Base-by-base conservation (phyloP, 2,113 vertebrate species). In the Macrotis lagotis region DNA sequence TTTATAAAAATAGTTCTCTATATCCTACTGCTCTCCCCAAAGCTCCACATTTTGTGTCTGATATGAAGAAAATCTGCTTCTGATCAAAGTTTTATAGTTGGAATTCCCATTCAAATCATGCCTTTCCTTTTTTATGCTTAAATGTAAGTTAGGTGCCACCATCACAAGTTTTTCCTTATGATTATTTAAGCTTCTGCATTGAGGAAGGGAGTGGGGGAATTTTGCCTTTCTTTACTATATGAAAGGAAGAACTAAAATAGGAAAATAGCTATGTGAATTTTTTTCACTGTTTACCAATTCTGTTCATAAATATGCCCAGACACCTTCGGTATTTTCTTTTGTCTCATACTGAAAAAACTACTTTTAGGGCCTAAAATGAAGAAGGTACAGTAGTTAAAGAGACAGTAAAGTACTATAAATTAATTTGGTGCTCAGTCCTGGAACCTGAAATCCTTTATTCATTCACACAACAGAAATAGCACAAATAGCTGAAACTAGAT, bases 391-490 rank as follows among this genome's bases (percentile, higher is more conserved):
- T 92, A 49, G 50, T 59, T 90, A 93, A 88, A 92, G 51, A 48
- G 55, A 93, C 89, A 98, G 96, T 94, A 97, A 97, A 95, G 90
- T 59, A 95, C 94, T 66, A 83, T 89, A 94, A 95, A 95, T 93
- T 95, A 97, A 95, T 92, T 90, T 96, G 96, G 96, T 59, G 52
- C 95, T 96, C 91, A 95, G 96, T 91, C 94, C 95, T 94, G 97
- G 95, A 96, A 95, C 97, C 96, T 90, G 94, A 90, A 95, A 95
- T 92, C 96, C 97, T 97, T 97, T 97, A 97, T 97, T 97, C 97
- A 97, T 96, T 95, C 66, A 37, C 47, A 95, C 91, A 92, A 96
- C 97, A 96, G 94, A 96, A 97, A 98, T 97, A 97, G 97, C 94
- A 92, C 96, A 97, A 96, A 96, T 96, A 91, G 95, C 95, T 96